phyloP scores from a whole-genome alignment of 2,888 invertebrate genomes.

The Hypsopygia costalis region DNA sequence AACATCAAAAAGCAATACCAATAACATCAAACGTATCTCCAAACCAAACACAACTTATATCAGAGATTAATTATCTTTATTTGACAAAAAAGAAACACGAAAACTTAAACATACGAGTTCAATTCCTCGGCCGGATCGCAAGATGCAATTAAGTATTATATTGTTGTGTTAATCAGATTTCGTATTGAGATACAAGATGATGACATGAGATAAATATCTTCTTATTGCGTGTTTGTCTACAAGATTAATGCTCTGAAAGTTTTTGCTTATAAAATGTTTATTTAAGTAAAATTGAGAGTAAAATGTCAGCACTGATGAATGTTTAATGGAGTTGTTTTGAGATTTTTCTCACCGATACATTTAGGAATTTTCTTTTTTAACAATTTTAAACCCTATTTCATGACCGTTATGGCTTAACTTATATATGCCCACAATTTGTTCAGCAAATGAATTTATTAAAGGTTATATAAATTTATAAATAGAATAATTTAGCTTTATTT shows the following conservation, averaged over 20 bases:
- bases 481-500: too few species aligned
- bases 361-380: too few species aligned
- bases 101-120: not conserved
- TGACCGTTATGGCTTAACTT: too few species aligned
- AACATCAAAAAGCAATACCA: not conserved
- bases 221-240: constrained; percentile 43
- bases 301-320: constrained; percentile 1
- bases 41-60: constrained; percentile 6
- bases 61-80: constrained; percentile 17
- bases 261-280: constrained; percentile 17
- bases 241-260: constrained; percentile 42
- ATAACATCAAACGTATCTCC: constrained; percentile 1
- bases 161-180: constrained; percentile 46
- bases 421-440: too few species aligned
- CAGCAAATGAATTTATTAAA: too few species aligned
- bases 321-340: constrained; percentile 1
- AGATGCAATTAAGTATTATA: constrained; percentile 36
- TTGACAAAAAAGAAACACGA: constrained; percentile 13
- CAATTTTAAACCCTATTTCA: too few species aligned
- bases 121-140: constrained; percentile 19
- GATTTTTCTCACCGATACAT: too few species aligned
- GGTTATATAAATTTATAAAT: too few species aligned
- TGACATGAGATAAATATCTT: constrained; percentile 50
- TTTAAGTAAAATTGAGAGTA: constrained; percentile 9
- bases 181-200: constrained; percentile 33